Evolutionary conservation across 2,797 vertebrate genomes (phyloP), one percentile per base, ranked within the genome.

Genomic region (Momotus momota): DNA sequence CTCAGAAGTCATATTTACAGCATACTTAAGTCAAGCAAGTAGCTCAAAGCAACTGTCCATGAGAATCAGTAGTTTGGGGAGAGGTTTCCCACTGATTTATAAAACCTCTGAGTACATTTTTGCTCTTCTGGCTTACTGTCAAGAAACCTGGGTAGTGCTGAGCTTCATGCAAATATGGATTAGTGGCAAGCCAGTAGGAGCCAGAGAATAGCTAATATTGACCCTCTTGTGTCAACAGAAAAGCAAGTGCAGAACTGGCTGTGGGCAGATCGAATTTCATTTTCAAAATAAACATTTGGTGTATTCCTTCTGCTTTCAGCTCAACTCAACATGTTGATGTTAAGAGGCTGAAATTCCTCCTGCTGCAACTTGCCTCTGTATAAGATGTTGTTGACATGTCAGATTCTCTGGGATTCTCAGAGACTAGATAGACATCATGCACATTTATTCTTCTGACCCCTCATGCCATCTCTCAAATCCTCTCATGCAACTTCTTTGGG

Each of bases 201-300:
- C 26, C 81, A 66, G 79, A 89, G 74, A 81, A 71, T 12, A 69
- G 51, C 35, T 78, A 92, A 94, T 86, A 86, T 48, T 88, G 65
- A 91, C 70, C 25, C 15, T 75, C 25, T 65, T 78, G 20, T 83
- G 65, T 93, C 66, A 94, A 62, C 15, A 92, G 89, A 81, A 95
- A 81, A 93, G 15, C 46, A 96, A 83, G 51, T 66, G 35, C 49
- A 74, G 65, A 92, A 88, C 58, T 74, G 80, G 27, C 57, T 19
- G 4, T 31, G 62, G 70, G 45, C 14, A 93, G 57, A 71, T 88
- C 20, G 58, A 45, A 72, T 87, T 91, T 91, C 4, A 38, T 88
- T 92, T 91, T 78, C 26, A 78, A 78, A 92, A 84, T 77, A 73
- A 82, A 61, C 22, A 38, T 65, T 83, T 69, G 19, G 1, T 65